These are phyloP conservation scores for Nothoprocta perdicaria DNA, from an alignment of 2,113 vertebrate species.

Conservation along the genomic window DNA sequence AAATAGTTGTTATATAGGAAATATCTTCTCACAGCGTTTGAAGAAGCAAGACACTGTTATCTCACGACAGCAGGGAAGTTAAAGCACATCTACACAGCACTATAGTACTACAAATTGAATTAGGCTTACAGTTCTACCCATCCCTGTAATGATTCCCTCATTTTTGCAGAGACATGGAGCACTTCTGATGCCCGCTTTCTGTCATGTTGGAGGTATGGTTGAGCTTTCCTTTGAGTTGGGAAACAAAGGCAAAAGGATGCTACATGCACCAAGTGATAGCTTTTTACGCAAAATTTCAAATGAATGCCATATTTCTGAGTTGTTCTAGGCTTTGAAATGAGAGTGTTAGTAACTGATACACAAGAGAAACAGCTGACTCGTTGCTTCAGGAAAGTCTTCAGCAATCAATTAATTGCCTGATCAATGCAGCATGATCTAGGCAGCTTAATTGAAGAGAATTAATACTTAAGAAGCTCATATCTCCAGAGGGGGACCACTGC, in stretches of 20 bases:
- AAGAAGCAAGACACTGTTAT: not conserved
- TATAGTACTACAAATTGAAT: not conserved
- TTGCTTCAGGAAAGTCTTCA: conserved; percentile 55
- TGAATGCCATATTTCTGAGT: not conserved
- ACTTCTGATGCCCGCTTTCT: not conserved
- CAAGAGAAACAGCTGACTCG: conserved; percentile 59
- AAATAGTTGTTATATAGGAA: not conserved
- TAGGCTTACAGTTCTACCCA: not conserved
- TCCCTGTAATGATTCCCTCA: not conserved
- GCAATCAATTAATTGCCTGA: conserved; percentile 71
- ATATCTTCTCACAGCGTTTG: not conserved
- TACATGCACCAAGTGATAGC: not conserved
- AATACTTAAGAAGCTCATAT: conserved; percentile 39
- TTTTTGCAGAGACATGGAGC: not conserved
- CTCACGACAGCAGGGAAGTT: not conserved
- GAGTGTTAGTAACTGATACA: not conserved
- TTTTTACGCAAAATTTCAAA: not conserved
- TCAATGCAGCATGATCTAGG: conserved; percentile 66
- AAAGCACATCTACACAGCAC: not conserved
- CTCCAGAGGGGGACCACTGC: not conserved
- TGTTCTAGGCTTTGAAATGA: not conserved
- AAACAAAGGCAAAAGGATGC: not conserved
- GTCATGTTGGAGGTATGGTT: not conserved
- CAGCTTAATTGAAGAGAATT: conserved; percentile 68
- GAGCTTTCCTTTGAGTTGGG: not conserved